A percentile compares a stretch with the other conserved stretches of the same genome.
These are phyloP conservation scores for Nomada ferruginata DNA, from an alignment of 2,888 invertebrate genomes.

Conservation along the genomic window DNA sequence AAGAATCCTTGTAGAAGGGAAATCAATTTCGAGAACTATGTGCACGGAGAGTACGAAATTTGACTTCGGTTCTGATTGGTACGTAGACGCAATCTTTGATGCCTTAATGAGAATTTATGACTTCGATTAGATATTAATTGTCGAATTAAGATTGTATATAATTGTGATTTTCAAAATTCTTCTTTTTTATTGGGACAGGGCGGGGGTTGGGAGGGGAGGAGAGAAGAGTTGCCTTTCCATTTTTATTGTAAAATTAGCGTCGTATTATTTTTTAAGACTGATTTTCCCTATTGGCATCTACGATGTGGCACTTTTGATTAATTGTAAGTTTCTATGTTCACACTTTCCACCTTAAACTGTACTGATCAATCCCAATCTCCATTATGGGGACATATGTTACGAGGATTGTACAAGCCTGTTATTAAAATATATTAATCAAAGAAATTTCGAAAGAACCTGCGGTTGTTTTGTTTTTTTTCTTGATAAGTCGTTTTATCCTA, in stretches of 20 bases:
- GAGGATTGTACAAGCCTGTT: slow-evolving; percentile 76
- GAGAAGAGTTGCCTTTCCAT: slow-evolving; percentile 47
- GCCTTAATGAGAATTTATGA: slow-evolving; percentile 46
- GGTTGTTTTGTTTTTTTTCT: too few species aligned
- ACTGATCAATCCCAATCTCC: slow-evolving; percentile 38
- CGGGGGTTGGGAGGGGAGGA: not conserved
- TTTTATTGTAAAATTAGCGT: slow-evolving; percentile 74
- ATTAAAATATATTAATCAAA: slow-evolving; percentile 68
- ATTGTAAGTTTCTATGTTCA: slow-evolving; percentile 33
- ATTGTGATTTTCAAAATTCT: slow-evolving; percentile 44
- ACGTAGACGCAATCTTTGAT: slow-evolving; percentile 48
- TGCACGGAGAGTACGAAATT: slow-evolving; percentile 19
- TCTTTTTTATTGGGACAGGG: too few species aligned
- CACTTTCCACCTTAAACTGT: slow-evolving; percentile 31
- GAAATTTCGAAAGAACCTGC: slow-evolving; percentile 6
- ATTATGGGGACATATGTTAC: slow-evolving; percentile 68
- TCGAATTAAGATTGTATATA: slow-evolving; percentile 63
- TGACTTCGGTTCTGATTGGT: slow-evolving; percentile 35
- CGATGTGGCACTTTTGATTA: slow-evolving; percentile 1
- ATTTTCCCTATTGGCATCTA: slow-evolving; percentile 68
- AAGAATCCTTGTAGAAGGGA: too few species aligned
- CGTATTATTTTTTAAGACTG: slow-evolving; percentile 81
- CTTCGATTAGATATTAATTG: slow-evolving; percentile 13
- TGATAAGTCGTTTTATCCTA: too few species aligned
- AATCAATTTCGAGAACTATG: not conserved